phyloP scores from a whole-genome alignment of 30 jellyfish, hydroid and myxozoan species.

The Calvadosia cruxmelitensis region DNA sequence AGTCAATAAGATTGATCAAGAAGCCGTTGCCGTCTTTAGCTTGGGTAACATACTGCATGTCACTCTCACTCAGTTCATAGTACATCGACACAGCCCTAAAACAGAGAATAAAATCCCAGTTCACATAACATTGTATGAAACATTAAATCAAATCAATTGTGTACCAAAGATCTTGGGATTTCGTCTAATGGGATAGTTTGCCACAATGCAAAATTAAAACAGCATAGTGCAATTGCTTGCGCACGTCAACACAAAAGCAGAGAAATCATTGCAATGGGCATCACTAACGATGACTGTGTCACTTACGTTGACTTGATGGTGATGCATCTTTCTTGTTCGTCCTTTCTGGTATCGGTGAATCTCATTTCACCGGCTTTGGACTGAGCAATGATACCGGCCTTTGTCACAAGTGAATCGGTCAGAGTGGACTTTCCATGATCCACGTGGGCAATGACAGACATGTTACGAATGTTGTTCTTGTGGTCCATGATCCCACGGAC shows the following conservation, averaged over 20 bases:
- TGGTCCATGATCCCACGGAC: conserved; percentile 99
- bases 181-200: too few species aligned
- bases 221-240: too few species aligned
- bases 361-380: conserved; percentile 99
- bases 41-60: conserved; percentile 47
- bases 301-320: conserved; percentile 94
- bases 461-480: conserved; percentile 89
- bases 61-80: conserved; percentile 77
- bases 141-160: too few species aligned
- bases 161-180: too few species aligned
- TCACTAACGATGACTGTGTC: not conserved
- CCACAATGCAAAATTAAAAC: too few species aligned
- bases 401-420: conserved; percentile 96
- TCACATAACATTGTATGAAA: too few species aligned
- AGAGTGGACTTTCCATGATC: conserved; percentile 99
- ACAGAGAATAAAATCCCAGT: not conserved
- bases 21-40: conserved; percentile 92
- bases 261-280: too few species aligned
- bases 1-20: conserved; percentile 92
- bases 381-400: conserved; percentile 99
- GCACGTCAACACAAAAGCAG: too few species aligned
- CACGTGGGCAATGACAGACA: conserved; percentile 99
- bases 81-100: conserved; percentile 97
- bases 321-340: conserved; percentile 98
- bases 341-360: conserved; percentile 98